Evolutionary conservation across 92 coral and sea anemone species (phyloP).

Genomic region (Galaxea fascicularis): DNA sequence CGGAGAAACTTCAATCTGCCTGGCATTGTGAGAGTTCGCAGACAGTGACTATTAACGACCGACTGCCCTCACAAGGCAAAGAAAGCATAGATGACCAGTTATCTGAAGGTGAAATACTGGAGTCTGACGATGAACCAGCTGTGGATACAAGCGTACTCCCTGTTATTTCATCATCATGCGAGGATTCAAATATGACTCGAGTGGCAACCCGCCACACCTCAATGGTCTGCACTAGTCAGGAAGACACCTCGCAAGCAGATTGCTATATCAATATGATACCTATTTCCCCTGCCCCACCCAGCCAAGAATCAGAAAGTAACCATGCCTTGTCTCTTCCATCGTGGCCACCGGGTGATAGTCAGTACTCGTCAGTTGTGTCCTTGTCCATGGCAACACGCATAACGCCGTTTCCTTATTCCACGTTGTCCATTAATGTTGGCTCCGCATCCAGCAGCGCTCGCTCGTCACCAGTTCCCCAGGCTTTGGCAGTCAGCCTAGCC

Average conservation of each 20-base stretch:
- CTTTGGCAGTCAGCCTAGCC: constrained; percentile 41
- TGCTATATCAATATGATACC: constrained; percentile 85
- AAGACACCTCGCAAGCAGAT: constrained; percentile 38
- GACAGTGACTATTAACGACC: not conserved
- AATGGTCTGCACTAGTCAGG: constrained; percentile 25
- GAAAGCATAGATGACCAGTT: constrained; percentile 54
- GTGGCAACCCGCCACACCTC: not conserved
- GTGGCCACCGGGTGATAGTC: constrained; percentile 61
- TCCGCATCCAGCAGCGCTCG: constrained; percentile 95
- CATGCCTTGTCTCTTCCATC: constrained; percentile 79
- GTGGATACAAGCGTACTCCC: not conserved
- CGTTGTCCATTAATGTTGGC: constrained; percentile 85
- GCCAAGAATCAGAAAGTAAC: constrained; percentile 75
- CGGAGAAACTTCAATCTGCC: not conserved
- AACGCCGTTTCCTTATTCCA: constrained; percentile 86
- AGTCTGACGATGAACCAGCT: constrained; percentile 44
- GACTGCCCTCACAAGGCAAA: constrained; percentile 26
- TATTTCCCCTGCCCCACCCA: constrained; percentile 95
- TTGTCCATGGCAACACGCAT: constrained; percentile 52
- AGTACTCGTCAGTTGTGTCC: constrained; percentile 34
- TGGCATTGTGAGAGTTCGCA: not conserved
- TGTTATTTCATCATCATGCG: constrained; percentile 8
- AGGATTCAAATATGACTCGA: constrained; percentile 8
- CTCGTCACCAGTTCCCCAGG: constrained; percentile 92
- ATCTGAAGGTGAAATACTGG: constrained; percentile 71